A percentile compares a stretch with the other conserved stretches of the same genome.
Conservation (phyloP, 2,888 invertebrate species). For the Plusia festucae region DNA sequence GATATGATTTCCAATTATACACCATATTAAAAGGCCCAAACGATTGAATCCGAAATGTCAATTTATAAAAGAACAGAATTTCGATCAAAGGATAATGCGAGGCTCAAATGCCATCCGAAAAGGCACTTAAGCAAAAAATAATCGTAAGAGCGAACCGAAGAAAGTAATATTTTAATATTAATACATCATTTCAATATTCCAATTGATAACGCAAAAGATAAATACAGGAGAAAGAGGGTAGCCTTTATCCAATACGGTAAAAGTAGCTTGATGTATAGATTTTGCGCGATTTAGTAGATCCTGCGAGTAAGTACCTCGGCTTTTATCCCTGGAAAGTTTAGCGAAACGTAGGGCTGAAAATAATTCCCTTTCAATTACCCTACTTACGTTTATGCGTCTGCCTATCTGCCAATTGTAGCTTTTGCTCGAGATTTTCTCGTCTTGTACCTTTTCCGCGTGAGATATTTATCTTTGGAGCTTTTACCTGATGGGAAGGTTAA, state of each 20-base stretch:
- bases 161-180: constrained; percentile 20
- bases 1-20: background rate
- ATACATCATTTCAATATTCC: constrained; percentile 36
- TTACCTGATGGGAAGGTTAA: constrained; percentile 39
- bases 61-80: constrained; percentile 2
- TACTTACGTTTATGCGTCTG: constrained; percentile 59
- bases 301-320: constrained; percentile 54
- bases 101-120: background rate
- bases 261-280: constrained; percentile 53
- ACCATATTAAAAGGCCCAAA: background rate
- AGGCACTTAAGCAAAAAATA: background rate
- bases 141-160: background rate
- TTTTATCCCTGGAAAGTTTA: constrained; percentile 64
- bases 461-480: constrained; percentile 50
- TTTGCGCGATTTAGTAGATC: constrained; percentile 40
- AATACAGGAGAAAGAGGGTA: constrained; percentile 27
- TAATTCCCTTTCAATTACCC: constrained; percentile 69
- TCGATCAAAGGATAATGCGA: background rate
- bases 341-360: constrained; percentile 53
- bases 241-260: constrained; percentile 23
- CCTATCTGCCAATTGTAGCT: constrained; percentile 62
- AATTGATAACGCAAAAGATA: constrained; percentile 39
- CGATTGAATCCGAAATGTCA: constrained; percentile 2
- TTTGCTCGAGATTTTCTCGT: constrained; percentile 56
- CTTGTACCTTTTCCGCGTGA: constrained; percentile 41